Base-by-base conservation (phyloP, 2,797 vertebrate species). In the Lagocephalus sceleratus region DNA sequence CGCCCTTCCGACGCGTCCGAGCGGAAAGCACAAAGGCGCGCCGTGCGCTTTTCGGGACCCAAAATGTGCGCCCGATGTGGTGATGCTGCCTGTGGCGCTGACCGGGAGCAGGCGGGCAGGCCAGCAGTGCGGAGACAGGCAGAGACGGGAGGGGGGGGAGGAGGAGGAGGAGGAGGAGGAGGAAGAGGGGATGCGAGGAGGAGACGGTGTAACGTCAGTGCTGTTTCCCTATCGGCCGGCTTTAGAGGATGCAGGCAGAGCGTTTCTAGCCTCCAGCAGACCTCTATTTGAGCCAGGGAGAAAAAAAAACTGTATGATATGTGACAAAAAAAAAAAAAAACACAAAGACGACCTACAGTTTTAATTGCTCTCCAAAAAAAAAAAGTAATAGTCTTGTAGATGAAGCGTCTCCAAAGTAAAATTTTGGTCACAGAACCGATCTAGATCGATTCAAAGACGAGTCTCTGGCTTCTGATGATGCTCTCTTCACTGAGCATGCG, bases 41-140 rank as follows among this genome's bases (percentile, higher is more conserved):
- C 70, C 51, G 50, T 47, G 23, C 42, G 68, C 73, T 72, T 63
- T 52, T n/a, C n/a, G 54, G 45, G 43, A 45, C 44, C 57, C n/a
- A n/a, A 69, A 76, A 82, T 70, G 63, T 76, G 71, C 66, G 71
- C 63, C 63, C 62, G 45, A 11, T 19, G 78, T 57, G 23, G 63
- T 43, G 75, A 63, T 78, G 81, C 78, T 80, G 85, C 72, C 51
- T 40, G 66, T 63, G 81, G 54, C 68, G 82, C 77, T 35, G 32
- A 35, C 32, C 40, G 17, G 40, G 16, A n/a, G 40, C 16, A 42
- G 16, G 40, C 40, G 40, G 40, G 40, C 40, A 51, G 68, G 75
- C 72, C 83, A 78, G 82, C 79, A 82, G 84, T 82, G 82, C 81
- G 78, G 81, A 83, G 85, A 80, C 76, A 29, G 66, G 63, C 63